These are phyloP conservation scores for Colius striatus DNA, from an alignment of 2,113 vertebrate species.

Conservation along the genomic window DNA sequence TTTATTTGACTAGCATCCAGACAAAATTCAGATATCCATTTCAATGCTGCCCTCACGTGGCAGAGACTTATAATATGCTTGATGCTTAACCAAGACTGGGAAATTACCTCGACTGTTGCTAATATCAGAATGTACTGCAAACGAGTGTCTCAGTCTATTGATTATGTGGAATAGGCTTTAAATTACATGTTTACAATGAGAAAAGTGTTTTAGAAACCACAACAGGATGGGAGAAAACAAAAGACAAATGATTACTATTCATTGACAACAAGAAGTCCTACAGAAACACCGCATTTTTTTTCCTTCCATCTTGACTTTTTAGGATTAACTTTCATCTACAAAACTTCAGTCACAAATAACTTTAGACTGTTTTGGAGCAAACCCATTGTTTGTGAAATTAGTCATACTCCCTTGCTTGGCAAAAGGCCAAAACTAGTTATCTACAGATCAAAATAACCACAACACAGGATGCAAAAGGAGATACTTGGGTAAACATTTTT, in stretches of 20 bases:
- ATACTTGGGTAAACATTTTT: neutral
- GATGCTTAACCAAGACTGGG: neutral
- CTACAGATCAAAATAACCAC: neutral
- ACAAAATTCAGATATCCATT: neutral
- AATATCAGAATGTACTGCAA: neutral
- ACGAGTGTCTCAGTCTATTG: neutral
- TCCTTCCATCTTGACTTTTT: neutral
- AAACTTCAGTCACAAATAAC: neutral
- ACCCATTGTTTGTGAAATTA: neutral
- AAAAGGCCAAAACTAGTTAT: neutral
- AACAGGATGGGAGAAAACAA: neutral
- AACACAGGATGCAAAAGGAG: neutral
- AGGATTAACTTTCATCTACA: neutral
- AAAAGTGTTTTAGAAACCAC: neutral
- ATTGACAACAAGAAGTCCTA: neutral
- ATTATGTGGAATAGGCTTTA: neutral
- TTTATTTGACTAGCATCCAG: neutral
- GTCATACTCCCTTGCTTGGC: neutral
- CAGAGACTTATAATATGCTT: neutral
- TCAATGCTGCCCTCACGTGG: conserved; percentile 52
- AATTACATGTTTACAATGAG: neutral
- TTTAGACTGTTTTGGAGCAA: neutral
- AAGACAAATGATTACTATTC: neutral
- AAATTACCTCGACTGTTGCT: neutral
- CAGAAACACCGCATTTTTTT: neutral